Evolutionary conservation across 1,140 invertebrate genomes (phyloP), one percentile per base, ranked within the genome.

Genomic region (Drosophila kohkoa): DNA sequence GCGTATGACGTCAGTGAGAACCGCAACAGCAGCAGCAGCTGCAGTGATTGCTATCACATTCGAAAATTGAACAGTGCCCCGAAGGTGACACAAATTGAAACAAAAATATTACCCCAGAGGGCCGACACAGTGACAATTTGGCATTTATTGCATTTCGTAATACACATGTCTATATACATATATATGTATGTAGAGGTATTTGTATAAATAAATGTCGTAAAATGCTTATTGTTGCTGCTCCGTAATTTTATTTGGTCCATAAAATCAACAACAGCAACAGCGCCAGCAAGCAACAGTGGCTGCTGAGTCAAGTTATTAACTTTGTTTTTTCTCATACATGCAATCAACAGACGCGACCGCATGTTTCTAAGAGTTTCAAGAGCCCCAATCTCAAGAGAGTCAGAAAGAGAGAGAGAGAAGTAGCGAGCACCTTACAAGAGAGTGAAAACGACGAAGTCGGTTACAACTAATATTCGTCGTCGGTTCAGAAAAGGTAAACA

Each of bases 401-500:
- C 20, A 25, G 20, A 25, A 25, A 51, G 48, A 55, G 25, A 5
- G 48, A 1, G 43, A 77, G 75, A 38, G 41, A 41, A 49, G 57
- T 15, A 5, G 11, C 4, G 8, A 25, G 48, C 41, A 43, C 35
- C 25, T 45, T 58, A 32, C 2, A 77, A 77, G 74, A 77, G 75
- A 41, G 43, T 41, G 58, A 63, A 30, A 5, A 10, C 4, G 8
- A 49, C 41, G 48, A 35, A 43, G 25, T 5, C 43, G 7, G 5
- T 70, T 75, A 75, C 66, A 70, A 66, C 41, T 65, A 25, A 25
- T 25, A 43, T 41, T 54, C 13, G 51, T 25, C 20, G 0, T 25
- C 20, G 20, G 20, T 69, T 69, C 71, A 55, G 57, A 76, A 76
- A 83, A 82, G 81, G 81, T 82, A 82, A 82, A 83, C 81, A 82